Base-by-base conservation (phyloP, 2,113 vertebrate species). In the Podarcis muralis region DNA sequence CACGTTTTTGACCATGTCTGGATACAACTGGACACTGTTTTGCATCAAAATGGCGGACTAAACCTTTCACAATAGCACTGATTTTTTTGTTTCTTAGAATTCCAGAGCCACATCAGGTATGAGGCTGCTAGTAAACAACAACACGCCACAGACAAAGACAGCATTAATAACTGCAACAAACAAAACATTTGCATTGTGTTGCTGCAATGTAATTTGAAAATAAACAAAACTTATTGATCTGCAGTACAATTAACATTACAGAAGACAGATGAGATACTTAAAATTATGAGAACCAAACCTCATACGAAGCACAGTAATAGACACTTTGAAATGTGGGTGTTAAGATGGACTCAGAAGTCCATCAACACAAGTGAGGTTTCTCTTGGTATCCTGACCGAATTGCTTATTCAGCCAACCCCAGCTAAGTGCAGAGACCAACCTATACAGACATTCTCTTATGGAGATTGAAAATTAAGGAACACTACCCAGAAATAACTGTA, bases 391-490 rank as follows among this genome's bases (percentile, higher is more conserved):
- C 59, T 62, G 59, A 62, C 13, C 59, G 5, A 62, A 62, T 62
- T 62, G 59, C 59, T 62, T 62, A 18, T 20, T 62, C 59, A 20
- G 2, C 4, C 59, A 62, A 62, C 59, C 59, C 59, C 59, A 62
- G 18, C 18, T 62, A 62, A 1, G 16, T 15, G 59, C 59, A 62
- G 59, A 62, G 59, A 20, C 59, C 18, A 20, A 62, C 59, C 59
- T 20, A 62, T 18, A 53, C 48, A 53, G 48, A 53, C 53, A 79
- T 57, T 43, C 11, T 15, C 32, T 20, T 40, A 16, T 83, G 87
- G 75, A 81, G 89, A 85, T 16, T 77, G 85, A 93, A 62, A 81
- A 62, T 74, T 74, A 88, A 74, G 79, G 57, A n/a, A 87, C 90
- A 72, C 81, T 5, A 5, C 40, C 75, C 53, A 83, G 1, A 90